These are phyloP conservation scores for Antedon mediterranea DNA, from an alignment of 53 echinoderm and acorn worm genomes.

Conservation along the genomic window DNA sequence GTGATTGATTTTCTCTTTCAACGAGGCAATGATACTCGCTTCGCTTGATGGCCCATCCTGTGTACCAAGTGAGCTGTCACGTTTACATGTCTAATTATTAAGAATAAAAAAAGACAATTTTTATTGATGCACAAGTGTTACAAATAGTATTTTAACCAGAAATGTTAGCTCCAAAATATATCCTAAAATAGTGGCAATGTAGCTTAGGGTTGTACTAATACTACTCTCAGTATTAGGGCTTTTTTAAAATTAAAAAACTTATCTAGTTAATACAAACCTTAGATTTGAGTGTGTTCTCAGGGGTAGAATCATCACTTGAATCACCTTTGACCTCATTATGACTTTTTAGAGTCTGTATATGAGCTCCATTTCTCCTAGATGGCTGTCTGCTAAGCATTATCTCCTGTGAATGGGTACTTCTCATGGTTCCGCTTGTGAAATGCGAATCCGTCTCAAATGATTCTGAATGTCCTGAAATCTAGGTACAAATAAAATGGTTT, in stretches of 20 bases:
- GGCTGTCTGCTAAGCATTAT: conserved; percentile 61
- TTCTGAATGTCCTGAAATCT: neutral
- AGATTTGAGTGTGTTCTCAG: conserved; percentile 19
- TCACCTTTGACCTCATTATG: conserved; percentile 34
- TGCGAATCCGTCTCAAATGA: conserved; percentile 7
- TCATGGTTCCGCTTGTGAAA: conserved; percentile 38
- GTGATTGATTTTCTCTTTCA: conserved; percentile 61
- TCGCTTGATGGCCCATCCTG: conserved; percentile 11
- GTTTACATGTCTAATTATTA: neutral
- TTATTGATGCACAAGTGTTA: too few relatives aligned
- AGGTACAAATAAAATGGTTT: neutral
- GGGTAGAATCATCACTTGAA: conserved; percentile 21
- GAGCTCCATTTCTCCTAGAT: conserved; percentile 26
- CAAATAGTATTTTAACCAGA: too few relatives aligned
- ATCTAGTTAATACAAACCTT: conserved; percentile 15
- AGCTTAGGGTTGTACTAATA: too few relatives aligned
- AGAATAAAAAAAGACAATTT: too few relatives aligned
- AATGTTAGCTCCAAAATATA: too few relatives aligned
- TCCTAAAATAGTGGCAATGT: too few relatives aligned
- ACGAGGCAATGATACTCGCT: conserved; percentile 40
- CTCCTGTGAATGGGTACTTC: conserved; percentile 93
- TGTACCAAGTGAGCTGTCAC: neutral
- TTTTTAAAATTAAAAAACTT: too few relatives aligned
- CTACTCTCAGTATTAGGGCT: too few relatives aligned
- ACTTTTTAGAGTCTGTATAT: conserved; percentile 34